These are phyloP conservation scores for Betta splendens DNA, from an alignment of 2,797 vertebrate genomes.

Conservation along the genomic window DNA sequence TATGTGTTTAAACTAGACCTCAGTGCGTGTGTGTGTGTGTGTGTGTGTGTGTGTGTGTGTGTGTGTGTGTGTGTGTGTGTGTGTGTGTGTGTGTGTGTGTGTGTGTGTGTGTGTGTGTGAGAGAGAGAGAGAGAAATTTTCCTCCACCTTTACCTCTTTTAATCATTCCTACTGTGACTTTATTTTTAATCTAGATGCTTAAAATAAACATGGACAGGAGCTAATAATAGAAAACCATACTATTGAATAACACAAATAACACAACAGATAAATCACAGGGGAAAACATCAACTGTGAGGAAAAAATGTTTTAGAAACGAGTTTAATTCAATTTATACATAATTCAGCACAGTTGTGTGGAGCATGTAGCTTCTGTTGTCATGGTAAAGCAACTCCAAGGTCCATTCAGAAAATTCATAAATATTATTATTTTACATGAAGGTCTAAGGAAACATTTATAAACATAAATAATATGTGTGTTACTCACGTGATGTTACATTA, in stretches of 20 bases:
- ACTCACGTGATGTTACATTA: neutral
- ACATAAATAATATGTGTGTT: too few relatives aligned
- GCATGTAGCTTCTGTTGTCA: constrained; percentile 48
- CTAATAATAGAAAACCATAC: too few relatives aligned
- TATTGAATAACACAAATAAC: too few relatives aligned
- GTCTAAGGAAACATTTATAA: too few relatives aligned
- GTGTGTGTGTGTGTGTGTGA: neutral
- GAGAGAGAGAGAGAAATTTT: too few relatives aligned
- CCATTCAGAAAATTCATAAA: too few relatives aligned
- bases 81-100: neutral
- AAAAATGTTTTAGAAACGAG: constrained; percentile 20
- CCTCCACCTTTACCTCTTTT: too few relatives aligned
- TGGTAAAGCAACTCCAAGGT: too few relatives aligned
- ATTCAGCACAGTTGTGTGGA: constrained; percentile 53
- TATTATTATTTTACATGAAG: too few relatives aligned
- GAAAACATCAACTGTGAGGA: neutral
- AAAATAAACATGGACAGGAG: too few relatives aligned
- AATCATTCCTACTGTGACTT: neutral
- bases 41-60: neutral
- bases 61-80: neutral
- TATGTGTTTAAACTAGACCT: constrained; percentile 4
- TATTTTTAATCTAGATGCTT: too few relatives aligned
- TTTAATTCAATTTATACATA: constrained; percentile 63
- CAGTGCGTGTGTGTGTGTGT: neutral
- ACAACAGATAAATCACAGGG: neutral